Base-by-base conservation (phyloP, 1,140 invertebrate species). In the Leptonema lineaticorne region DNA sequence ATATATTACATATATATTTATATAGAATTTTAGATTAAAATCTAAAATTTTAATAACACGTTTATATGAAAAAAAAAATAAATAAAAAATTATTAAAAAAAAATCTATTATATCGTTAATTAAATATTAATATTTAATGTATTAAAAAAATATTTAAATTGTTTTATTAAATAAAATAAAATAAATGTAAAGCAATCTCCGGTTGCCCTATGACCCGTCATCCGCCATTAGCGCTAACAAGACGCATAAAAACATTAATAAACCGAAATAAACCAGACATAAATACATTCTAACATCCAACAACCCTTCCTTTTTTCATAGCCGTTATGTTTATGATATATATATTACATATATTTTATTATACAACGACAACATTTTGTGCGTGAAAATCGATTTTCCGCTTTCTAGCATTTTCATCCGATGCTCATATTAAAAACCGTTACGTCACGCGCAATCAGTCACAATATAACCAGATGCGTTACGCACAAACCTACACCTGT, bases 381-480 rank as follows among this genome's bases (percentile, higher is more conserved):
- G 50, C 50, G 50, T 53, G 18, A 53, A 53, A 53, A 53, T 53
- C 24, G n/a, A 53, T 53, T 53, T 53, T 53, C 50, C 50, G 20
- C 50, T 22, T 22, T 11, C 50, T 53, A 22, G 50, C 22, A 14
- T 53, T 53, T 26, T 24, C 20, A 53, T 24, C n/a, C n/a, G 27
- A 53, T 22, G 50, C 24, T n/a, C n/a, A 24, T 53, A 26, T 26
- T n/a, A 6, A 11, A 26, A 53, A 26, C 27, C 8, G 50, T 3
- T 8, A 53, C 50, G 50, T 24, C 50, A 53, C 24, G 50, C 50
- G 20, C 22, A 22, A 26, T 53, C 22, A 53, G 24, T 53, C 50
- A 24, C 27, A 53, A 22, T n/a, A 53, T 7, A 24, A 53, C 11
- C 11, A 45, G 11, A 45, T 33, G 11, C 30, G 30, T 33, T 33